Base-by-base conservation (phyloP, 2,888 invertebrate species). In the Trichogramma dendrolimi region DNA sequence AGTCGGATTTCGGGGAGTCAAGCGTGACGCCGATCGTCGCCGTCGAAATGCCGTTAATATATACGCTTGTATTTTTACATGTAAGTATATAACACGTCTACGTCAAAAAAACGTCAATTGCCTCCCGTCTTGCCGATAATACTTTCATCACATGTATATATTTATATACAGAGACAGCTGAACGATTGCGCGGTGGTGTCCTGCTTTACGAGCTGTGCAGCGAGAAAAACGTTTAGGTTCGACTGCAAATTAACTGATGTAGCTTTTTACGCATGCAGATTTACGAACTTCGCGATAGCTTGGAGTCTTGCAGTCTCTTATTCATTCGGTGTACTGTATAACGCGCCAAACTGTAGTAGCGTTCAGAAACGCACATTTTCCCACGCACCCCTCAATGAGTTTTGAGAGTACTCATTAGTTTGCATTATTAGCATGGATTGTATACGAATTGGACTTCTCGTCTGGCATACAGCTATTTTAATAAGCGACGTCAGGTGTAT, bases 181-280 rank as follows among this genome's bases (percentile, higher is more conserved):
- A 27, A 27, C 27, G 27, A 27, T 27, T 27, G 27, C 27, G 27
- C 27, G 27, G 27, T 27, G 27, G 27, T 27, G 27, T 27, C 11
- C 48, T 48, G 11, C 6, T 48, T 48, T 48, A 11, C 48, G 11
- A 10, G 10, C 49, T 49, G 11, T 11, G 3, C 8, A n/a, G 4
- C 10, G 7, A 48, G 39, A 61, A 61, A 62, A 55, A 58, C 54
- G 14, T 42, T 14, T 48, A 6, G n/a, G 57, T 27, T 27, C 3
- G 27, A 2, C 8, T 54, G 11, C 11, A 54, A 40, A 55, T 47
- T 48, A 57, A 56, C 38, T 27, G 38, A 52, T 52, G 11, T 10
- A n/a, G 10, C 53, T 53, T 60, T 60, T 62, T 55, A 46, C 59
- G 40, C 55, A 62, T 62, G 60, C 58, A 62, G 62, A 65, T 65